A percentile compares a stretch with the other conserved stretches of the same genome.
Conservation (phyloP, 2,113 vertebrate species). For the Cheilinus undulatus region DNA sequence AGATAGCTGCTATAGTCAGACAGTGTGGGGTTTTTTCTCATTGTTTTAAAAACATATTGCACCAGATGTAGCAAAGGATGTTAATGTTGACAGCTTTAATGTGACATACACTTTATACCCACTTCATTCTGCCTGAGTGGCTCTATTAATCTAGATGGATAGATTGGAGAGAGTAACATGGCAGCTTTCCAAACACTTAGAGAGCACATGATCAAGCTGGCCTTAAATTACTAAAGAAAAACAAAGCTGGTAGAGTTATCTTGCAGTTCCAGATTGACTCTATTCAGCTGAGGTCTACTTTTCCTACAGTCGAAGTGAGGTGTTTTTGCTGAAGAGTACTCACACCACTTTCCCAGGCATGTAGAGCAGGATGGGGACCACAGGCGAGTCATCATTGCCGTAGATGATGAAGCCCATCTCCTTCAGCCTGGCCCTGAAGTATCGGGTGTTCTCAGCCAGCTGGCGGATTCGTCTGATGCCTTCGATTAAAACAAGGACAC, state of each 20-base stretch:
- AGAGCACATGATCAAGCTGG: slow-evolving; percentile 35
- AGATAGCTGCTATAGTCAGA: too few relatives aligned
- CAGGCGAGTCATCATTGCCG: slow-evolving; percentile 90
- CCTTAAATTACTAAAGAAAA: slow-evolving; percentile 28
- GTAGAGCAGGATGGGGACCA: slow-evolving; percentile 92
- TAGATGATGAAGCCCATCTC: slow-evolving; percentile 96
- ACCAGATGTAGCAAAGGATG: too few relatives aligned
- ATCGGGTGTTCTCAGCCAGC: slow-evolving; percentile 89
- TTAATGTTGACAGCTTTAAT: too few relatives aligned
- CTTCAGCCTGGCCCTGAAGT: slow-evolving; percentile 89
- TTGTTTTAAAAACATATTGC: too few relatives aligned
- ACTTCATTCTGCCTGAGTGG: slow-evolving; percentile 53
- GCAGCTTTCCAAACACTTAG: slow-evolving; percentile 46
- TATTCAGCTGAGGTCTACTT: too few relatives aligned
- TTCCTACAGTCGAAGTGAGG: not conserved
- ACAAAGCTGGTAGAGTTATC: not conserved
- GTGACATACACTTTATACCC: slow-evolving; percentile 50
- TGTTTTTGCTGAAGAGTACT: slow-evolving; percentile 66
- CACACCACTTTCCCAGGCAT: slow-evolving; percentile 96
- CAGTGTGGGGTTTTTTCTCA: too few relatives aligned
- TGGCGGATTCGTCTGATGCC: slow-evolving; percentile 87
- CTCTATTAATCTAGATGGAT: slow-evolving; percentile 44
- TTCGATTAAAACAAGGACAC: slow-evolving; percentile 72
- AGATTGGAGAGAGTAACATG: slow-evolving; percentile 46
- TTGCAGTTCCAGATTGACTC: too few relatives aligned